Percentiles rank a stretch among this genome's conserved stretches.
phyloP scores from a whole-genome alignment of 1,140 invertebrate genomes.

The Oscheius sp. region DNA sequence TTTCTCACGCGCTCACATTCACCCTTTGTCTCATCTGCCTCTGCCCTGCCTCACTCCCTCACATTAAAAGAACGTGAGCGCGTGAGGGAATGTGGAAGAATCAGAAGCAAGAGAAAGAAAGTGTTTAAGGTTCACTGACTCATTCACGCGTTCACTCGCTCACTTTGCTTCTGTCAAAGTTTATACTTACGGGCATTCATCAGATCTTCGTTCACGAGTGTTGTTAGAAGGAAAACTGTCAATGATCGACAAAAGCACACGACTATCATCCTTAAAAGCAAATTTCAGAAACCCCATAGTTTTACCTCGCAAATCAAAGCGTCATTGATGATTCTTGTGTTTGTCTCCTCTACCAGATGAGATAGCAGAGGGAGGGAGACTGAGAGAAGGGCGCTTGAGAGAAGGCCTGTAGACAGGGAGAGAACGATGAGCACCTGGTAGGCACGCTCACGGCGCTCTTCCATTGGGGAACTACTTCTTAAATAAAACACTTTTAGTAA shows the following conservation, averaged over 20 bases:
- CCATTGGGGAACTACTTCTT: too few relatives aligned
- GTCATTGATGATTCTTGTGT: conserved; percentile 5
- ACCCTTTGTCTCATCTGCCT: too few relatives aligned
- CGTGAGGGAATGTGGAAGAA: not conserved
- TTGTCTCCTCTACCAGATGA: not conserved
- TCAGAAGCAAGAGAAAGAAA: not conserved
- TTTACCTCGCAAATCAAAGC: conserved; percentile 12
- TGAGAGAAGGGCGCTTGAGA: not conserved
- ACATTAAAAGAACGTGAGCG: too few relatives aligned
- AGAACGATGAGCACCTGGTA: conserved; percentile 15
- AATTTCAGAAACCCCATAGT: not conserved
- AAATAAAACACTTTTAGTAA: too few relatives aligned
- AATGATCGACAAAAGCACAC: not conserved
- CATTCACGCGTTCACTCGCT: too few relatives aligned
- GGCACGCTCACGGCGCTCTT: conserved; percentile 20
- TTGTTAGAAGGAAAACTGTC: not conserved
- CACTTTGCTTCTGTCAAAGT: not conserved
- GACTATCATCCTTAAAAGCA: not conserved
- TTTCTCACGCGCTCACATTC: not conserved
- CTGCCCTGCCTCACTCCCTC: too few relatives aligned
- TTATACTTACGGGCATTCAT: not conserved
- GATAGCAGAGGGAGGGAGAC: not conserved
- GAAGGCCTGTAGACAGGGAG: not conserved
- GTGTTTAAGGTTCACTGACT: too few relatives aligned
- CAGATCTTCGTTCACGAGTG: not conserved